Base-by-base conservation (phyloP, 2,888 invertebrate genomes). In the Oscheius sp. region DNA sequence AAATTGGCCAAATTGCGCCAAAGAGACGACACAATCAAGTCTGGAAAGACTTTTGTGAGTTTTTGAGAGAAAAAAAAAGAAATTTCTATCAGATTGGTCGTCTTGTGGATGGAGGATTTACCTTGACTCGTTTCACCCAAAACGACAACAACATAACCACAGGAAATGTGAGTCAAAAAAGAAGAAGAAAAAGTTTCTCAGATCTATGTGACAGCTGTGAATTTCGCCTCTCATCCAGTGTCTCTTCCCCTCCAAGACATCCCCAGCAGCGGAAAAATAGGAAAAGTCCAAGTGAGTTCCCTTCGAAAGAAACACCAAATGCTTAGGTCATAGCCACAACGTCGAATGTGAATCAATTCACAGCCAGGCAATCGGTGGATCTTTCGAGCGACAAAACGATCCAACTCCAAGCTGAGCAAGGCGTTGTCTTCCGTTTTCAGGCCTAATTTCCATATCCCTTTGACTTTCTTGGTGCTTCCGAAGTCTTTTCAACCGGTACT, bases 171-270 rank as follows among this genome's bases (percentile, higher is more conserved):
- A 69, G 73, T 73, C 46, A 34, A 23, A n/a, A n/a, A n/a, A n/a
- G n/a, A n/a, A n/a, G n/a, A n/a, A n/a, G n/a, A n/a, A n/a, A n/a
- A n/a, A n/a, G n/a, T n/a, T 17, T 71, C 74, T 52, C 71, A 82
- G 82, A 73, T 80, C 66, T 82, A 78, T 65, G 76, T 79, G n/a
- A 75, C 74, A 20, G 82, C 76, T 0, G 66, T 82, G 8, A 82
- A 82, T 57, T 80, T 82, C 67, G 75, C 77, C 15, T 65, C 69
- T 17, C 66, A 72, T 39, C 39, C 78, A 3, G 72, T 76, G n/a
- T 69, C 69, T 39, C 73, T 81, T 0, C 78, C 79, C 23, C 65
- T 81, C 3, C 66, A 67, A 20, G 75, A 72, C 39, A 65, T 80
- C 4, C 81, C 81, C 31, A 70, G 50, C 42, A 69, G 75, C 17